Evolutionary conservation across 2,888 invertebrate genomes (phyloP).

Genomic region (Eupelmus urozonus): DNA sequence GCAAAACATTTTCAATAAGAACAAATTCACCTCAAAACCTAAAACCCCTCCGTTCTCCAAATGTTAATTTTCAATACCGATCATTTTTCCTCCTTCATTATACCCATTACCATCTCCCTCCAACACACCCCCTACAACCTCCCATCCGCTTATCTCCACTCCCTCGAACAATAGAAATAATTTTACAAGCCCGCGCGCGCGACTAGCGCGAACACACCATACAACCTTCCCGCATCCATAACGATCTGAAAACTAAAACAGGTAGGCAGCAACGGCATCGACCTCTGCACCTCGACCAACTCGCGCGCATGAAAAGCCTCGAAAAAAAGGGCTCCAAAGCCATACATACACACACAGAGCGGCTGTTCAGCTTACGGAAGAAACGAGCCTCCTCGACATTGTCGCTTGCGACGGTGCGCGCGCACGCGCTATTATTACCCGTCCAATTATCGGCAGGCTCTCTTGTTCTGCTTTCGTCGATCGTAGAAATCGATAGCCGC

Average conservation of each 20-base stretch:
- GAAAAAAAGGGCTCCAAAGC: neutral
- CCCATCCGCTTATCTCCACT: neutral
- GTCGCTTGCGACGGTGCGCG: conserved; percentile 39
- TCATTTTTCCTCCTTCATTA: too few species aligned
- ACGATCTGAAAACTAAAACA: conserved; percentile 48
- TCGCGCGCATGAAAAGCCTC: neutral
- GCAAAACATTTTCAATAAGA: too few species aligned
- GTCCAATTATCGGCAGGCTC: conserved; percentile 58
- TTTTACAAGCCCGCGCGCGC: conserved; percentile 23
- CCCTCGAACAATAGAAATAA: conserved; percentile 46
- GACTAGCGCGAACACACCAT: conserved; percentile 11
- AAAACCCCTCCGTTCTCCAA: too few species aligned
- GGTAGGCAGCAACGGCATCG: conserved; percentile 37
- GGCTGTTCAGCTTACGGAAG: neutral
- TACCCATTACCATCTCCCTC: neutral
- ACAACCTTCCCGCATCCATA: too few species aligned
- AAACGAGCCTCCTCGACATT: conserved; percentile 51
- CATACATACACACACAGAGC: neutral
- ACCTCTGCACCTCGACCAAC: conserved; percentile 2
- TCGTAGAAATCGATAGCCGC: conserved; percentile 53
- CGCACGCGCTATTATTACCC: conserved; percentile 55
- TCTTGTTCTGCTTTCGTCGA: conserved; percentile 51
- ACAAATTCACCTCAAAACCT: too few species aligned
- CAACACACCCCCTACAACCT: too few species aligned
- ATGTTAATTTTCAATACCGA: too few species aligned